Base-by-base conservation (phyloP, 2,888 invertebrate species). In the Iphiclides podalirius region DNA sequence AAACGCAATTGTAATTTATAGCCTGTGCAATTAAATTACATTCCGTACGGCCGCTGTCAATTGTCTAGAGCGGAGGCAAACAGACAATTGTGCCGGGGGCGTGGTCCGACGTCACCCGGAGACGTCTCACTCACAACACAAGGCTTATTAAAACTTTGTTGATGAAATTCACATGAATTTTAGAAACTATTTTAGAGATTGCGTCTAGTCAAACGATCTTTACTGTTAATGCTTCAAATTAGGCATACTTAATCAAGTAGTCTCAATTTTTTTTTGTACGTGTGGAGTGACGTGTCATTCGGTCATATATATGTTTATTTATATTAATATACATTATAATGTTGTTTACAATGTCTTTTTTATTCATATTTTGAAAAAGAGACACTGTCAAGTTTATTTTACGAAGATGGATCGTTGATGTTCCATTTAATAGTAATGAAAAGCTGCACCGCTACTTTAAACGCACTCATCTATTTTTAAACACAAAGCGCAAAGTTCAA, bases 41-140 rank as follows among this genome's bases (percentile, higher is more conserved):
- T 20, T 42, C 13, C 12, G 26, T 33, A 14, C 15, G 14, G 31
- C 13, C 11, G 38, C 14, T 39, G 38, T 16, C 33, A 23, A 38
- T 23, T 4, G 15, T 20, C 20, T 4, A 20, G 13, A 20, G 12
- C 14, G n/a, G 13, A 17, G 17, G 16, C 4, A n/a, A 47, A 49
- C 46, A 36, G 37, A 16, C 14, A 17, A 23, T n/a, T n/a, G n/a
- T 1, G n/a, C 33, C 39, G 61, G 60, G 41, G 64, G 64, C 60
- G 64, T 64, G 64, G 61, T 53, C 13, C 55, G 53, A 60, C 63
- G 64, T 64, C 64, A 64, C 26, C 14, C 14, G 35, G 3, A 8
- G 45, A 45, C 23, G 47, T 53, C 43, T n/a, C n/a, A n/a, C 44
- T 3, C 20, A 20, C 20, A 20, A 6, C 40, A 49, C 47, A 48